Evolutionary conservation across 2,113 vertebrate species (phyloP).

Genomic region (Garra rufa): DNA sequence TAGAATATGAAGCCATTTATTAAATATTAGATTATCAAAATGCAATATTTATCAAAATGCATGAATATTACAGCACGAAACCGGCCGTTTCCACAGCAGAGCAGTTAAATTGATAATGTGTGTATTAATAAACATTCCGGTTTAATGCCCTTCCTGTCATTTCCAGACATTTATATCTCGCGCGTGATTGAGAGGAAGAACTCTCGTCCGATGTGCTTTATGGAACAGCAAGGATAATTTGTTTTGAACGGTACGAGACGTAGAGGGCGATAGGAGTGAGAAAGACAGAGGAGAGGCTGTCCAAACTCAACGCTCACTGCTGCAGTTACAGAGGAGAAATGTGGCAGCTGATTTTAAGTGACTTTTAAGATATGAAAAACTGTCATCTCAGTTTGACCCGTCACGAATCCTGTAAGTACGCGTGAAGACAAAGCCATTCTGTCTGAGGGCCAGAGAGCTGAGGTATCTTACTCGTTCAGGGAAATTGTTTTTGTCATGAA

Average conservation of each 20-base stretch:
- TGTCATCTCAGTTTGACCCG: slow-evolving; percentile 31
- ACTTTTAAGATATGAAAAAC: slow-evolving; percentile 42
- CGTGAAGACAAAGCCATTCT: slow-evolving; percentile 7
- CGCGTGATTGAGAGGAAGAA: slow-evolving; percentile 9
- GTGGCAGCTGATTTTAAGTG: slow-evolving; percentile 30
- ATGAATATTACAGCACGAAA: slow-evolving; percentile 38
- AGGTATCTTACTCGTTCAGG: slow-evolving; percentile 15
- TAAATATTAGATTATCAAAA: slow-evolving; percentile 39
- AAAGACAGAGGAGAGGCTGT: slow-evolving; percentile 22
- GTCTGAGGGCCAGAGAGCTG: slow-evolving; percentile 77
- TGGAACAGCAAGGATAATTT: slow-evolving; percentile 30
- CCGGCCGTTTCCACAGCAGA: background rate
- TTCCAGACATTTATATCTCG: background rate
- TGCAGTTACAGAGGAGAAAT: slow-evolving; percentile 5
- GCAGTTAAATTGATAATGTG: slow-evolving; percentile 30
- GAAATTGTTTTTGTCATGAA: slow-evolving; percentile 88
- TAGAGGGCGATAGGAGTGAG: background rate
- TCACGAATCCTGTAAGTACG: slow-evolving; percentile 26
- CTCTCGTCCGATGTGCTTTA: slow-evolving; percentile 7
- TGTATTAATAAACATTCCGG: slow-evolving; percentile 29
- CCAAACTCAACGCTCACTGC: slow-evolving; percentile 15
- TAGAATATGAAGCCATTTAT: slow-evolving; percentile 26
- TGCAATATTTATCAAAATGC: slow-evolving; percentile 43
- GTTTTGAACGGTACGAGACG: slow-evolving; percentile 10
- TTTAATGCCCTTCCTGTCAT: background rate